Evolutionary conservation across 2,888 invertebrate species (phyloP), one percentile per base, ranked within the genome.

Genomic region (Nyleta sp.): DNA sequence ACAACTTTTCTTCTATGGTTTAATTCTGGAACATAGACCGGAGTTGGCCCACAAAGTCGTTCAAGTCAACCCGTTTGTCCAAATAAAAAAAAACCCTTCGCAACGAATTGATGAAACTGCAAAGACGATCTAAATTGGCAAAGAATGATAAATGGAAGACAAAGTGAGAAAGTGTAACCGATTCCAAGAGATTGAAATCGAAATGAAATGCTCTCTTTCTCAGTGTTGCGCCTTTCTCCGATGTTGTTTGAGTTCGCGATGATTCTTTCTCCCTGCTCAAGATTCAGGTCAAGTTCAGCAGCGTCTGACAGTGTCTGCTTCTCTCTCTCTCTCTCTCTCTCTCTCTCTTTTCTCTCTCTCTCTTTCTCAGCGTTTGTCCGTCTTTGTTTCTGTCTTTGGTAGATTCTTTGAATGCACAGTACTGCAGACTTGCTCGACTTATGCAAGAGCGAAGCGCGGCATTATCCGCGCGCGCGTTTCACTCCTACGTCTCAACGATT

Each of bases 131-230:
- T 42, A 22, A 31, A 59, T 40, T 44, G n/a, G 48, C 31, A n/a
- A 31, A 50, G 38, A 20, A 15, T 31, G n/a, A 28, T 20, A 31
- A 48, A 70, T 48, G 42, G 70, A 55, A 55, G 79, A 65, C 82
- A 79, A 82, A 81, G 81, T 78, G 70, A 80, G 81, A 83, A 72
- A 82, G 80, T 83, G 80, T 82, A 83, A 85, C 81, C 78, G 70
- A 81, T 80, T 84, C 85, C 83, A 78, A 79, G 83, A 84, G 84
- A 74, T 80, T 82, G 86, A 86, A 85, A 88, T 83, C 83, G 87
- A 88, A 87, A 88, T 87, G 86, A 84, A 81, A 83, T 87, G 85
- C 84, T 84, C 85, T 86, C 74, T 79, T 70, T 76, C 76, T 60
- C 64, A 64, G 71, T 85, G 65, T 68, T 59, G 65, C 80, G 53